Percentiles rank a stretch among this genome's conserved stretches.
Evolutionary conservation across 2,113 vertebrate species (phyloP).

Genomic region (Myodes glareolus): DNA sequence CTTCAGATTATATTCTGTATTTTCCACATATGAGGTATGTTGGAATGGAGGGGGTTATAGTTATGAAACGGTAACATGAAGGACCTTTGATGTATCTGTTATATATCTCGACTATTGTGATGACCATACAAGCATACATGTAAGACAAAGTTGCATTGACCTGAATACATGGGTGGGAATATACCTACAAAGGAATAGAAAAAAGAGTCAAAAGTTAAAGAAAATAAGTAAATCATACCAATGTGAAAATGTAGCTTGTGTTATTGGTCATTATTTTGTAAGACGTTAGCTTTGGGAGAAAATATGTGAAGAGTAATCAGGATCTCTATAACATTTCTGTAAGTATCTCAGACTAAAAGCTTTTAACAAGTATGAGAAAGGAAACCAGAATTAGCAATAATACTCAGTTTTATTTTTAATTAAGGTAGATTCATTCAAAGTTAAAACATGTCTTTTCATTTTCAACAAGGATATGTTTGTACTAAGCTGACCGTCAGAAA

Average conservation of each 20-base stretch:
- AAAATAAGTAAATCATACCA: not conserved
- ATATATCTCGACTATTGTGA: not conserved
- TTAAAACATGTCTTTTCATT: constrained; percentile 22
- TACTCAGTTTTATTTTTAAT: not conserved
- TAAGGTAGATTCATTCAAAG: not conserved
- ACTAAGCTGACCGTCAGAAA: not conserved
- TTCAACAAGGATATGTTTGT: not conserved
- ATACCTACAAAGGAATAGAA: not conserved
- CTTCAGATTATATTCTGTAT: not conserved
- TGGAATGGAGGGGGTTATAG: not conserved
- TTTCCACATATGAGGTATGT: not conserved
- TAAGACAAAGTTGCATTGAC: constrained; percentile 35
- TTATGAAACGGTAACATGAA: not conserved
- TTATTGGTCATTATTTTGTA: not conserved
- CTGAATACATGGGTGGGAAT: not conserved
- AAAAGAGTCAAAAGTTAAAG: not conserved
- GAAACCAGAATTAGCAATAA: not conserved
- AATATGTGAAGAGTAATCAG: not conserved
- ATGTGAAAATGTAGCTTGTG: not conserved
- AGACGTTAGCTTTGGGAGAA: not conserved
- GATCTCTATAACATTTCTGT: not conserved
- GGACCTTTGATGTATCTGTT: not conserved
- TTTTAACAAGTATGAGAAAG: not conserved
- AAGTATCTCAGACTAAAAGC: constrained; percentile 1
- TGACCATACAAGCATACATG: not conserved